Base-by-base conservation (phyloP, 2,113 vertebrate genomes). In the Marmota monax region DNA sequence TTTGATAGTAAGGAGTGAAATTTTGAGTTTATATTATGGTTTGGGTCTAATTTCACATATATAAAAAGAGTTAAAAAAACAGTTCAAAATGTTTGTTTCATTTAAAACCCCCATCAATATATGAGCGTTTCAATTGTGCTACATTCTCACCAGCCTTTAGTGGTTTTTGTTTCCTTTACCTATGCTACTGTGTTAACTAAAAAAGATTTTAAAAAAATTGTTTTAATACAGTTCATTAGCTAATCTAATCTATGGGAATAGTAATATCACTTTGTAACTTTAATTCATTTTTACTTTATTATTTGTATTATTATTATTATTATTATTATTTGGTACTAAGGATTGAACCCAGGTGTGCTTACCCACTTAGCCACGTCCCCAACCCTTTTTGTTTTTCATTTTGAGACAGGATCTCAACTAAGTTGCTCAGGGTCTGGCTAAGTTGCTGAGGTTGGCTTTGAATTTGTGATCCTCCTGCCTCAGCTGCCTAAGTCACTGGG, bases 61-160 rank as follows among this genome's bases (percentile, higher is more conserved):
- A 56, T 53, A 17, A 88, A 95, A 95, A 48, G 84, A 37, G 56
- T 27, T 72, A 48, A 69, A 58, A 58, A 20, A 58, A 80, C 5
- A 77, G n/a, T 96, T 45, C 14, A 88, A 84, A 84, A 69, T 61
- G 58, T 88, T 48, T 76, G 11, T 45, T 34, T 63, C 70, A 69
- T 88, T 89, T 83, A 72, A 78, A 92, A 92, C 16, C 82, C 25
- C 63, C 51, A 61, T 61, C 39, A 88, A n/a, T 65, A 58, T 39
- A 69, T 37, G 5, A 65, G 5, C 56, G 20, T 39, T 77, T 53
- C 12, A 92, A 58, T 9, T 91, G 61, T 11, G 88, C 20, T 17
- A 63, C 27, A 80, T 63, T 56, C 53, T 93, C 51, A 93, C 11
- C 13, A 87, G 42, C 9, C 7, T 48, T 80, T 29, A 67, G 17